Evolutionary conservation across 1,140 invertebrate species (phyloP).

Genomic region (Drosophila teissieri): DNA sequence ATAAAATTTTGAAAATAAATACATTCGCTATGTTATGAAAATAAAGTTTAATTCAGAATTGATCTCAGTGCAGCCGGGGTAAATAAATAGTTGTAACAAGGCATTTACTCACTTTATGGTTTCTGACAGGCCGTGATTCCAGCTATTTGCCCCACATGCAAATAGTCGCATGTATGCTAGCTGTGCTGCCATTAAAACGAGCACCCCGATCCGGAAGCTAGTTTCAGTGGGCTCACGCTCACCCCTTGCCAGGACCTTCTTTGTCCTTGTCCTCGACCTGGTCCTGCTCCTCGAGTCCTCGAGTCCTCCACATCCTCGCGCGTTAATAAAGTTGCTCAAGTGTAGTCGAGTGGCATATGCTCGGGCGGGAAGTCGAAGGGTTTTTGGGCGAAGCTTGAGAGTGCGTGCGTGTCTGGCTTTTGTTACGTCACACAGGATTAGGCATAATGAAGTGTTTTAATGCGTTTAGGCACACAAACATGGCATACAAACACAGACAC

Average conservation of each 20-base stretch:
- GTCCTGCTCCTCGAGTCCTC: slow-evolving; percentile 22
- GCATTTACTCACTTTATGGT: slow-evolving; percentile 82
- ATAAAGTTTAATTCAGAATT: background rate
- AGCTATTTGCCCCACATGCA: slow-evolving; percentile 46
- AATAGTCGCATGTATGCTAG: slow-evolving; percentile 41
- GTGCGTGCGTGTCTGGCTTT: slow-evolving; percentile 68
- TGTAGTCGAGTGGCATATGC: slow-evolving; percentile 74
- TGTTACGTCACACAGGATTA: slow-evolving; percentile 80
- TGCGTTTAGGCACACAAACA: slow-evolving; percentile 76
- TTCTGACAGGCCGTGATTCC: slow-evolving; percentile 78
- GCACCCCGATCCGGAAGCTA: slow-evolving; percentile 48
- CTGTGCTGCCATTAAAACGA: slow-evolving; percentile 61
- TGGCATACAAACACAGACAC: background rate
- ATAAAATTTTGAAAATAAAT: too few species aligned
- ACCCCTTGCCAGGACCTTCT: slow-evolving; percentile 30
- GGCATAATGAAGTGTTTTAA: slow-evolving; percentile 81
- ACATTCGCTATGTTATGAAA: too few species aligned
- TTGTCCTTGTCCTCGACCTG: slow-evolving; percentile 12
- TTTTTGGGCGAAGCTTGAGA: slow-evolving; percentile 37
- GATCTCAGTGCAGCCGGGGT: slow-evolving; percentile 29
- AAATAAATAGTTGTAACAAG: slow-evolving; percentile 58
- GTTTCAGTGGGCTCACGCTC: slow-evolving; percentile 25
- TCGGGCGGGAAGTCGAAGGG: slow-evolving; percentile 31
- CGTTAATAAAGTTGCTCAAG: slow-evolving; percentile 78
- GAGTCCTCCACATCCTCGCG: slow-evolving; percentile 18